Evolutionary conservation across 1,140 invertebrate genomes (phyloP).

Genomic region (Procambarus clarkii): DNA sequence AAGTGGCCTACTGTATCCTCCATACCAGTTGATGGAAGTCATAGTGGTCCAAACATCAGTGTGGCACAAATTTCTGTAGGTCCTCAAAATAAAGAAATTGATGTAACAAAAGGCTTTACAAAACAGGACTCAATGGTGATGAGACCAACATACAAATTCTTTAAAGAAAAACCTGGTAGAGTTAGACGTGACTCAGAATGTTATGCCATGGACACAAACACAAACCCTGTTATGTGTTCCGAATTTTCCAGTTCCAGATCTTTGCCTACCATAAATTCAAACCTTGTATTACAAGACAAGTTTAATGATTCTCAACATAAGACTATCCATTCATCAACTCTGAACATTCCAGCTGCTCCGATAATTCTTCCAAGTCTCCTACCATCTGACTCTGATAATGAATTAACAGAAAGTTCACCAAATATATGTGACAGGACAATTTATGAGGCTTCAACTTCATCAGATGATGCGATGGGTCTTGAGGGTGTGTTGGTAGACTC

Average conservation of each 20-base stretch:
- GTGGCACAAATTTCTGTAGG: not conserved
- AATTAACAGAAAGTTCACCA: constrained; percentile 41
- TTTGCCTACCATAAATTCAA: not conserved
- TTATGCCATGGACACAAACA: not conserved
- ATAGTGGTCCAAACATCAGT: not conserved
- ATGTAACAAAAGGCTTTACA: not conserved
- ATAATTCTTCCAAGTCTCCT: constrained; percentile 32
- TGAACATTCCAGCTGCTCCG: constrained; percentile 59
- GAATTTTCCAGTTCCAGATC: constrained; percentile 9
- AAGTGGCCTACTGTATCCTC: not conserved
- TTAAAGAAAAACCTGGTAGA: not conserved
- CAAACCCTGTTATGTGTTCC: not conserved
- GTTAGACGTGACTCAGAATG: not conserved
- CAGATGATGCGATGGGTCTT: constrained; percentile 13
- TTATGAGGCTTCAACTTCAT: constrained; percentile 55
- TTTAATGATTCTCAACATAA: not conserved
- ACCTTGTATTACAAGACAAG: not conserved
- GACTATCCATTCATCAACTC: constrained; percentile 46
- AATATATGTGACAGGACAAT: constrained; percentile 65
- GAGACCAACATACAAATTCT: not conserved
- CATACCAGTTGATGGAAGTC: not conserved
- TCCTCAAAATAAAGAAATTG: not conserved
- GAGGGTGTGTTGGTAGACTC: constrained; percentile 7
- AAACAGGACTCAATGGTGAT: too few species aligned
- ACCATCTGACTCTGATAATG: constrained; percentile 2